A percentile compares a stretch with the other conserved stretches of the same genome.
Conservation (phyloP, 2,888 invertebrate species). For the Dynastes hyllus region DNA sequence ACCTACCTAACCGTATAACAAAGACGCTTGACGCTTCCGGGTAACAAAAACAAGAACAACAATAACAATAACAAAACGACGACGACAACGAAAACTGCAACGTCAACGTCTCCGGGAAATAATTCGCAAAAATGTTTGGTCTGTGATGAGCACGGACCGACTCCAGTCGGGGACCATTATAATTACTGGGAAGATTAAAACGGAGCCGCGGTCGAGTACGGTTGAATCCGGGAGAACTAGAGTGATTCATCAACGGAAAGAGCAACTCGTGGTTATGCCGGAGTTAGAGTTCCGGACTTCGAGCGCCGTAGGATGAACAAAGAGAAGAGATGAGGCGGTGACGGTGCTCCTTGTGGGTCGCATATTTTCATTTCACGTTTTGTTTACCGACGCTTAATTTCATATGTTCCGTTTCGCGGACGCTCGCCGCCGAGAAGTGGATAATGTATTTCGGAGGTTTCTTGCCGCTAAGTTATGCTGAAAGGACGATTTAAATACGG, state of each 20-base stretch:
- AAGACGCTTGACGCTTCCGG: not conserved
- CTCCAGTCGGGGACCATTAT: conserved; percentile 52
- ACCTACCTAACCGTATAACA: not conserved
- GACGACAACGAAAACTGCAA: too few species aligned
- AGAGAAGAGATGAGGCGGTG: conserved; percentile 12
- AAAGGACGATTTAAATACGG: not conserved
- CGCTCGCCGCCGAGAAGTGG: conserved; percentile 1
- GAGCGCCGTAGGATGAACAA: not conserved
- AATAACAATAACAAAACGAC: too few species aligned
- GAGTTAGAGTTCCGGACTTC: conserved; percentile 40
- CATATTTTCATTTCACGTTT: conserved; percentile 48
- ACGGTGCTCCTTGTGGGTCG: not conserved
- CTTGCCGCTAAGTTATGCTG: not conserved
- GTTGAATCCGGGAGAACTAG: conserved; percentile 62
- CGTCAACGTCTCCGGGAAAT: not conserved
- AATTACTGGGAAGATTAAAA: conserved; percentile 57
- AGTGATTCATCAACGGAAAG: conserved; percentile 64
- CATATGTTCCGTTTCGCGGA: conserved; percentile 29
- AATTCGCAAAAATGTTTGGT: conserved; percentile 48
- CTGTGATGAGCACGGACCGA: conserved; percentile 26
- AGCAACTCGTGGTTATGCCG: conserved; percentile 63
- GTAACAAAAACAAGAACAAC: too few species aligned
- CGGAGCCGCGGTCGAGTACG: conserved; percentile 54
- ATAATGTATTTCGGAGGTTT: conserved; percentile 26
- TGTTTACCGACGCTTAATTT: conserved; percentile 43